Evolutionary conservation across 2,797 vertebrate genomes (phyloP), one percentile per base, ranked within the genome.

Genomic region (Dromococcyx pavoninus): DNA sequence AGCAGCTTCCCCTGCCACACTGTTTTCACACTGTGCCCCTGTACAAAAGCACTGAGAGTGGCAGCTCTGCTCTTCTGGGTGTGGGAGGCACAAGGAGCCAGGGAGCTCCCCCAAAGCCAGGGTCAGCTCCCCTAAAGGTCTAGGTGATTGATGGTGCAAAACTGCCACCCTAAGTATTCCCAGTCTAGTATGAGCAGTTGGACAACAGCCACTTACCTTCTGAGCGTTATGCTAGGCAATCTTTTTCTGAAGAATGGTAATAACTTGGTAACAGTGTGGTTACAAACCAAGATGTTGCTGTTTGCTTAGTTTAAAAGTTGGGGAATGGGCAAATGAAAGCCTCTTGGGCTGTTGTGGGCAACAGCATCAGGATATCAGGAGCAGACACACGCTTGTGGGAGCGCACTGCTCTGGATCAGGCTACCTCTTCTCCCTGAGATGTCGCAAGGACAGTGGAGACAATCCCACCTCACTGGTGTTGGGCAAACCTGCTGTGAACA

Each of bases 41-140:
- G 19, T 33, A 48, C 37, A 25, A 11, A 0, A 0, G 17, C 30
- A 17, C 16, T 44, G 64, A 33, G 51, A 13, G 8, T 24, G 37
- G 33, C 17, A 62, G 5, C 13, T 41, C 23, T 67, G 23, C 33
- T 57, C 48, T 23, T 30, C 51, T 53, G 5, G 13, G 3, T 5
- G 13, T 1, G 3, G 44, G 43, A 64, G 57, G 35, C 2, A 2
- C 8, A 71, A 44, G n/a, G 28, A 76, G 17, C 19, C 11, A 17
- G n/a, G n/a, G n/a, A n/a, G n/a, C n/a, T n/a, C n/a, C n/a, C n/a
- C n/a, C n/a, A n/a, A n/a, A n/a, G n/a, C n/a, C n/a, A n/a, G n/a
- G 12, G 14, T 5, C 1, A 3, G 21, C 33, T 39, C 46, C 37
- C 10, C 25, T 1, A 4, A 5, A 0, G 15, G 10, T 21, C 27